These are phyloP conservation scores for Xestia sexstrigata DNA, from an alignment of 2,888 invertebrate species.

Conservation along the genomic window DNA sequence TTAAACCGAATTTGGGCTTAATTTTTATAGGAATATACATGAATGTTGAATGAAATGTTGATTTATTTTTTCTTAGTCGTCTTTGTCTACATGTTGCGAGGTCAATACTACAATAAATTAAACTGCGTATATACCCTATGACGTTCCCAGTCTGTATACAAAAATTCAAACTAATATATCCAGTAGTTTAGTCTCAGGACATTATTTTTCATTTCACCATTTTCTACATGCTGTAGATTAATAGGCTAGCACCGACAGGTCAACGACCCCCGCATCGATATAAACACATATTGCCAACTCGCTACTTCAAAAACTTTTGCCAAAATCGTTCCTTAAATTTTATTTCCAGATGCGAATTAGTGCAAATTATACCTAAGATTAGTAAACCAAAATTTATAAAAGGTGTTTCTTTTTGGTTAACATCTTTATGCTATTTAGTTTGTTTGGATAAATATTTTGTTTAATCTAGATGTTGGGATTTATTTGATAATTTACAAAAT, in stretches of 20 bases:
- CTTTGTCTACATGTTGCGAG: neutral
- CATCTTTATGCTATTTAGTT: neutral
- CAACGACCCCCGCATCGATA: neutral
- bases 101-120: neutral
- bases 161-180: neutral
- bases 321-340: neutral
- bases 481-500: too few species aligned
- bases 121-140: neutral
- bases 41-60: conserved; percentile 15
- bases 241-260: neutral
- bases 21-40: neutral
- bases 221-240: neutral
- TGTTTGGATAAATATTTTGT: too few species aligned
- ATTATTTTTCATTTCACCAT: neutral
- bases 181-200: neutral
- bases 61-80: neutral
- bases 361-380: neutral
- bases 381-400: too few species aligned
- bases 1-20: neutral
- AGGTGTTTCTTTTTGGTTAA: neutral
- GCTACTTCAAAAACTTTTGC: neutral
- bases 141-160: neutral
- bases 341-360: neutral
- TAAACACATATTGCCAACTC: neutral
- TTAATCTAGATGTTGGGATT: too few species aligned